Percentiles rank a stretch among this genome's conserved stretches.
These are phyloP conservation scores for Meteorus colon DNA, from an alignment of 2,888 invertebrate species.

Conservation along the genomic window DNA sequence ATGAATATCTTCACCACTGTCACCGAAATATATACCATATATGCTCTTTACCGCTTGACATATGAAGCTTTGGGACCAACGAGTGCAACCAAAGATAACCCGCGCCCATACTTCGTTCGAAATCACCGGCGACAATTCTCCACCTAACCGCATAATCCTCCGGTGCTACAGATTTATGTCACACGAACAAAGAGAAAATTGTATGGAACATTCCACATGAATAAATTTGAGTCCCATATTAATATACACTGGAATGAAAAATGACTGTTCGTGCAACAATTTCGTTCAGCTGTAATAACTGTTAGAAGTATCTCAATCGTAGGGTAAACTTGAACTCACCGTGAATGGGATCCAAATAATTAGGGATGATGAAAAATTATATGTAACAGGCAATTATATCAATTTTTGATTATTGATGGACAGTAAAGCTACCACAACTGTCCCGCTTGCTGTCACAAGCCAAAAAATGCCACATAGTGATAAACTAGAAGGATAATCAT, in stretches of 20 bases:
- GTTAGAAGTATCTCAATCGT: no score
- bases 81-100: conserved; percentile 60
- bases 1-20: neutral
- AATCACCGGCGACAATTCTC: conserved; percentile 36
- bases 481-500: no score
- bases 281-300: no score
- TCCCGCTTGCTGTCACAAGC: no score
- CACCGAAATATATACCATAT: conserved; percentile 21
- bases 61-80: conserved; percentile 12
- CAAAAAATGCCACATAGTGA: no score
- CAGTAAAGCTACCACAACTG: no score
- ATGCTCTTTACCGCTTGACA: conserved; percentile 31
- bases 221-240: neutral
- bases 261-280: no score
- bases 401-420: no score
- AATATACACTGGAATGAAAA: neutral
- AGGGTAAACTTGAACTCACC: no score
- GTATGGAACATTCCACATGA: neutral
- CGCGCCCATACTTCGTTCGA: conserved; percentile 40
- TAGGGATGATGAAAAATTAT: no score
- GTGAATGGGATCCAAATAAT: no score
- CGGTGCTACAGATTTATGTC: conserved; percentile 6
- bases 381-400: no score
- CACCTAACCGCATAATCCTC: conserved; percentile 18
- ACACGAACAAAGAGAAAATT: neutral